These are phyloP conservation scores for Rhinoderma darwinii DNA, from an alignment of 2,113 vertebrate genomes.

Conservation along the genomic window DNA sequence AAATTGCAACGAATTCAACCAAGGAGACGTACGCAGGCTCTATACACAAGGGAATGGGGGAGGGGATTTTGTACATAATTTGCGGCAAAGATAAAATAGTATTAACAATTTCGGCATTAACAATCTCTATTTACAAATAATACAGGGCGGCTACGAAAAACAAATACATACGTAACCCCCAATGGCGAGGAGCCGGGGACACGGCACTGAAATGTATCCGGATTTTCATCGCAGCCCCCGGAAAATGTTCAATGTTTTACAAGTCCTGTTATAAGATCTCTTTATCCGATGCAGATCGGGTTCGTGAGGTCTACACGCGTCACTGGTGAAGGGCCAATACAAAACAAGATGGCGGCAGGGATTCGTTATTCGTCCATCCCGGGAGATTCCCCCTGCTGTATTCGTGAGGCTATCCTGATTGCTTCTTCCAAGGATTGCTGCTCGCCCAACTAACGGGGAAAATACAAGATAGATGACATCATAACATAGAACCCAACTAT, in stretches of 20 bases:
- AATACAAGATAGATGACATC: no score
- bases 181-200: background rate
- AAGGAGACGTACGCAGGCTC: background rate
- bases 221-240: background rate
- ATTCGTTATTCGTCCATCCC: conserved; percentile 89
- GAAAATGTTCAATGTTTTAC: background rate
- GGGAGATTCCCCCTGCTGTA: conserved; percentile 96
- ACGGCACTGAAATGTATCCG: background rate
- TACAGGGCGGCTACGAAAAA: conserved; percentile 65
- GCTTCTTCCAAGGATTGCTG: conserved; percentile 98
- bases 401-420: conserved; percentile 97
- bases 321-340: background rate
- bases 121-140: conserved; percentile 74
- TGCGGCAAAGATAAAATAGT: conserved; percentile 78
- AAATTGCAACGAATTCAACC: background rate
- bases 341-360: background rate
- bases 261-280: background rate
- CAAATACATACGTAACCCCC: conserved; percentile 65
- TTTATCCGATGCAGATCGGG: background rate
- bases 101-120: conserved; percentile 76
- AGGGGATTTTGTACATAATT: conserved; percentile 77
- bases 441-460: conserved; percentile 86
- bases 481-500: no score
- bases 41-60: conserved; percentile 69
- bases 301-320: background rate